phyloP scores from a whole-genome alignment of 1,140 invertebrate genomes.

The Diorhabda sublineata region DNA sequence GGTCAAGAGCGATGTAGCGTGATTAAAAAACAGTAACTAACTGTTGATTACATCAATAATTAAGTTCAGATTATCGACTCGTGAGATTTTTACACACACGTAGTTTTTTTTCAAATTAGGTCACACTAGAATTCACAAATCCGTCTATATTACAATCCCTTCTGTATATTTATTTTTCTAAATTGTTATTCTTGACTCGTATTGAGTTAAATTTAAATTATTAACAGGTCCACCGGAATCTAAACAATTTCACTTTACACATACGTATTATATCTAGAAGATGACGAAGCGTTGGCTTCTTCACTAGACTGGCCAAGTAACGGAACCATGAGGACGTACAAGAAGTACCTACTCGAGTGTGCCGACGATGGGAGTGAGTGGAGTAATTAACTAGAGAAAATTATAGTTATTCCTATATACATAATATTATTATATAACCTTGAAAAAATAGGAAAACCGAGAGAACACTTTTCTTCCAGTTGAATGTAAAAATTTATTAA shows the following conservation, averaged over 20 bases:
- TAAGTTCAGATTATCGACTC: neutral
- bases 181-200: no score
- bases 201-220: no score
- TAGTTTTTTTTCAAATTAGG: neutral
- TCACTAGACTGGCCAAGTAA: constrained; percentile 1
- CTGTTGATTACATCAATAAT: constrained; percentile 2
- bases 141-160: neutral
- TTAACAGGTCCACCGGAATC: neutral
- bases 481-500: no score
- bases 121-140: neutral
- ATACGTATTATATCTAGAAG: neutral
- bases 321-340: neutral
- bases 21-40: constrained; percentile 1
- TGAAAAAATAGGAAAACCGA: no score
- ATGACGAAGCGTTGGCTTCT: constrained; percentile 1
- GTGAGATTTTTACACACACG: constrained; percentile 2
- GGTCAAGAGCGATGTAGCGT: neutral
- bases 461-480: no score
- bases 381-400: no score
- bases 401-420: no score
- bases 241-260: neutral
- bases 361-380: neutral
- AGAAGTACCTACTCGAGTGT: neutral
- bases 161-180: no score
- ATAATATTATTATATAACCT: no score